These are phyloP conservation scores for Kryphioiulus occultus DNA, from an alignment of 2,888 invertebrate species.

Conservation along the genomic window DNA sequence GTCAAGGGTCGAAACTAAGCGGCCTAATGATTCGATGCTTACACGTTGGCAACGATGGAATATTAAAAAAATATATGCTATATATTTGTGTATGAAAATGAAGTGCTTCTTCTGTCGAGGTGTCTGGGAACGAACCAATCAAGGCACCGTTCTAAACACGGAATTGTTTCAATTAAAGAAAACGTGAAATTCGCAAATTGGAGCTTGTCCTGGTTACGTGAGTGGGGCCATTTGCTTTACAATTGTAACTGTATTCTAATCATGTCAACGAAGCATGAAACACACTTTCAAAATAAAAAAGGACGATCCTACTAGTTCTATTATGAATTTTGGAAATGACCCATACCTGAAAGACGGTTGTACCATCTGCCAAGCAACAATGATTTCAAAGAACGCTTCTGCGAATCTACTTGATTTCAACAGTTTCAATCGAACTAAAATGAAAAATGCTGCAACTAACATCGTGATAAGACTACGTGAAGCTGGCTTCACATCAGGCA, in stretches of 20 bases:
- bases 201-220: slow-evolving; percentile 32
- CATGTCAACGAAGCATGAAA: slow-evolving; percentile 36
- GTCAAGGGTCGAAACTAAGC: slow-evolving; percentile 13
- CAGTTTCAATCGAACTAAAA: slow-evolving; percentile 15
- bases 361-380: slow-evolving; percentile 39
- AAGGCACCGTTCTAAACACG: slow-evolving; percentile 21
- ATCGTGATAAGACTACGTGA: slow-evolving; percentile 35
- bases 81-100: slow-evolving; percentile 32
- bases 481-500: slow-evolving; percentile 40
- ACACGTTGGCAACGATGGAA: slow-evolving; percentile 7
- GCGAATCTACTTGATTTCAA: slow-evolving; percentile 40
- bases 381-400: slow-evolving; percentile 39
- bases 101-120: slow-evolving; percentile 17
- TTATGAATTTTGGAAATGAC: slow-evolving; percentile 36
- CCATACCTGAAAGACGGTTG: slow-evolving; percentile 39
- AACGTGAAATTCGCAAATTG: background rate
- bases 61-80: slow-evolving; percentile 35
- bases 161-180: background rate
- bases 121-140: slow-evolving; percentile 39
- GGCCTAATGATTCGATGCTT: slow-evolving; percentile 27
- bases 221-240: slow-evolving; percentile 36
- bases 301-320: background rate
- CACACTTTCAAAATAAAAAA: background rate
- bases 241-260: slow-evolving; percentile 36
- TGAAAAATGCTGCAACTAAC: slow-evolving; percentile 40